Evolutionary conservation across 2,888 invertebrate species (phyloP).

Genomic region (Trissolcus japonicus): DNA sequence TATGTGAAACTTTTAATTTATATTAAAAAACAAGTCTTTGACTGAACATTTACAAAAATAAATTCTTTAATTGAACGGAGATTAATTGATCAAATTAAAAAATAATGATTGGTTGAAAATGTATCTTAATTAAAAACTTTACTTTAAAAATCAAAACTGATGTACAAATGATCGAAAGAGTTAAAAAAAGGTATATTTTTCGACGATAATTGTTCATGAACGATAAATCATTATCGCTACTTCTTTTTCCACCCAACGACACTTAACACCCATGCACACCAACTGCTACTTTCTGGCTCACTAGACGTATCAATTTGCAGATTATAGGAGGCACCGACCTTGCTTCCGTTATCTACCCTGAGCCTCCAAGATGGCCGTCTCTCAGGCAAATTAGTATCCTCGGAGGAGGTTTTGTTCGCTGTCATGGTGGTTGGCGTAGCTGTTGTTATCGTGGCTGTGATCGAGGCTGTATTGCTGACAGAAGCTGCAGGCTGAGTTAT

Average conservation of each 20-base stretch:
- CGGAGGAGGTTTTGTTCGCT: constrained; percentile 70
- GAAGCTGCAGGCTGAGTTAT: constrained; percentile 72
- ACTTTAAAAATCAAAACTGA: too few species aligned
- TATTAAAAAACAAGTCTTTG: neutral
- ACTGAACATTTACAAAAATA: neutral
- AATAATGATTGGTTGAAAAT: neutral
- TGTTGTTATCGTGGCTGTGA: constrained; percentile 79
- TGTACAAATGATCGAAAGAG: neutral
- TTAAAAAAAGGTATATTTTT: constrained; percentile 17
- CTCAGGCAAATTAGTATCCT: constrained; percentile 79
- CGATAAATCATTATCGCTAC: constrained; percentile 52
- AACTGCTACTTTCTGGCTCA: constrained; percentile 62
- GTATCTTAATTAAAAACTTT: too few species aligned
- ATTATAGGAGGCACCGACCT: constrained; percentile 80
- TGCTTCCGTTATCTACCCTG: constrained; percentile 91
- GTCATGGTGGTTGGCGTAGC: constrained; percentile 78
- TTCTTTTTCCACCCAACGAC: constrained; percentile 65
- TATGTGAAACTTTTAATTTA: constrained; percentile 1
- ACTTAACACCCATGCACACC: constrained; percentile 70
- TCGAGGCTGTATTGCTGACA: constrained; percentile 74
- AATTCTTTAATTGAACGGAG: neutral
- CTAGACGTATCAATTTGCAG: constrained; percentile 65
- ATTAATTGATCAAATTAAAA: neutral
- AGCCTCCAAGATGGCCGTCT: constrained; percentile 95
- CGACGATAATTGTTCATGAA: constrained; percentile 18